phyloP scores from a whole-genome alignment of 2,888 invertebrate species.

The Lithophane leautieri region DNA sequence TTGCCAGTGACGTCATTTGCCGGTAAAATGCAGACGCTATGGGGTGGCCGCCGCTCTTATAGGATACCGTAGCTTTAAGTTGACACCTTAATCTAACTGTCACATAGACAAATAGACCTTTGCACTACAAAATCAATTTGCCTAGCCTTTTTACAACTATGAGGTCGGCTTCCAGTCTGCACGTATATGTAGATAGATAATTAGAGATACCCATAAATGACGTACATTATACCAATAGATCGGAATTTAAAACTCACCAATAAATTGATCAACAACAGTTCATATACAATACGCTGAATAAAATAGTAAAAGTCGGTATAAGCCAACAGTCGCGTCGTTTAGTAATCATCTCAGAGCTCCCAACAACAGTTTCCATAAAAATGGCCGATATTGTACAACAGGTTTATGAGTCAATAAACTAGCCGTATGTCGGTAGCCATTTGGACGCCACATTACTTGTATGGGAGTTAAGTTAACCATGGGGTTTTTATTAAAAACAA shows the following conservation, averaged over 20 bases:
- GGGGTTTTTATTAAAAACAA: background rate
- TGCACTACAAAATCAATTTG: no score
- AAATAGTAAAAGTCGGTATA: conserved; percentile 30
- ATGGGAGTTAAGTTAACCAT: background rate
- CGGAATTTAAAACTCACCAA: background rate
- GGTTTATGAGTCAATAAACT: conserved; percentile 60
- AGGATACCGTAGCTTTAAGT: no score
- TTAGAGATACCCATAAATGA: no score
- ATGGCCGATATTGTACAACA: conserved; percentile 51
- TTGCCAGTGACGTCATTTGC: no score
- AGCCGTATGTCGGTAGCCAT: conserved; percentile 37
- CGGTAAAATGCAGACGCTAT: no score
- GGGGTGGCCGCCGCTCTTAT: no score
- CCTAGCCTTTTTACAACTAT: no score
- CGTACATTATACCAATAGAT: background rate
- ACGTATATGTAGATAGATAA: no score
- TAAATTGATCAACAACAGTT: background rate
- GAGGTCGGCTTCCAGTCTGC: no score
- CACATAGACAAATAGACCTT: no score
- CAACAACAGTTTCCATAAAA: conserved; percentile 49
- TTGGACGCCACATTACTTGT: conserved; percentile 20
- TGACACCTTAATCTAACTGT: no score
- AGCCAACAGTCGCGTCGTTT: conserved; percentile 39
- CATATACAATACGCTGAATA: background rate
- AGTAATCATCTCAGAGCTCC: conserved; percentile 42